Conservation (phyloP, 2,113 vertebrate genomes). For the Ammospiza caudacuta region DNA sequence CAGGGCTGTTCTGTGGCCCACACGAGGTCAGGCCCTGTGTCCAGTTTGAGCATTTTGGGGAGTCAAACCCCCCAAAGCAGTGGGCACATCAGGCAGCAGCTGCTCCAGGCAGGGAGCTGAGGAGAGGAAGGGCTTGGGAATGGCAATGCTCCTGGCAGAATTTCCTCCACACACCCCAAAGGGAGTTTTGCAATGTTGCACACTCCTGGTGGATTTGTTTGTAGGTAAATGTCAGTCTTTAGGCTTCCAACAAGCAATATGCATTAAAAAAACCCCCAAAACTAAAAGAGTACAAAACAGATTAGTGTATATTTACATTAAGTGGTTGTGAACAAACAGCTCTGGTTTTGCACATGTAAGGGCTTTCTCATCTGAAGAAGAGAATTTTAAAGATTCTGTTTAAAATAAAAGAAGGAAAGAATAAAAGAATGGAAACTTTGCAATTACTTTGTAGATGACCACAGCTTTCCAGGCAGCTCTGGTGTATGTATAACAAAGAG, state of each 20-base stretch:
- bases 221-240: neutral
- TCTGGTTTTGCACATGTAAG: neutral
- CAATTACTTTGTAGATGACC: neutral
- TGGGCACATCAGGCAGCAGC: neutral
- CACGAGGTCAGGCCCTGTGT: fast-evolving
- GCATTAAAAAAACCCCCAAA: neutral
- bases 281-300: neutral
- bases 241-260: neutral
- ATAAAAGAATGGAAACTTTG: neutral
- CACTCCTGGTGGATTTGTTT: neutral
- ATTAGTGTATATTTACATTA: neutral
- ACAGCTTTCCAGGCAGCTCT: neutral
- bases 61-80: neutral
- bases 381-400: neutral
- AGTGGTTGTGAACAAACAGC: neutral
- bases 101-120: neutral
- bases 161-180: fast-evolving
- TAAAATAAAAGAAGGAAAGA: neutral
- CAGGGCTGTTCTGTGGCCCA: neutral
- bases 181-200: neutral
- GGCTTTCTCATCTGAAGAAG: neutral
- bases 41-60: neutral
- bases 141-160: fast-evolving
- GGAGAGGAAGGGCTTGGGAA: neutral
- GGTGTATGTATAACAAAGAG: neutral